Percentiles rank a stretch among this genome's conserved stretches.
Conservation (phyloP, 2,888 invertebrate genomes). For the Platypus cylindrus region DNA sequence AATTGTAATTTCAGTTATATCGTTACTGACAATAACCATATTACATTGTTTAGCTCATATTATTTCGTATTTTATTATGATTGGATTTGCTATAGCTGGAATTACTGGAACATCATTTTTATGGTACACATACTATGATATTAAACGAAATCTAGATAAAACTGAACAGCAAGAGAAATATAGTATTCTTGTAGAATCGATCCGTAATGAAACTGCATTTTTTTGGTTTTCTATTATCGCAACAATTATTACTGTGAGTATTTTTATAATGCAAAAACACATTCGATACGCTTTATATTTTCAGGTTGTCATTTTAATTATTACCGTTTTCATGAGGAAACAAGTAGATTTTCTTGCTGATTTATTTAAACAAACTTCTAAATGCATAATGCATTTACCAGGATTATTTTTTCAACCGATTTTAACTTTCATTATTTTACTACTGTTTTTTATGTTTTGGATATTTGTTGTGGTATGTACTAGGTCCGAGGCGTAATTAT, state of each 20-base stretch:
- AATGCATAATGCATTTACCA: constrained; percentile 74
- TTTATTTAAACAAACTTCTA: constrained; percentile 80
- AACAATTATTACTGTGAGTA: constrained; percentile 71
- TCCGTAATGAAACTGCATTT: constrained; percentile 77
- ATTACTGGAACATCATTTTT: constrained; percentile 65
- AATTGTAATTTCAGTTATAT: constrained; percentile 56
- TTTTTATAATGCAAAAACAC: constrained; percentile 1
- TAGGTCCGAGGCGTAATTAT: not conserved
- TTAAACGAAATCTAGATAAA: constrained; percentile 51
- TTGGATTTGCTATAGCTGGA: constrained; percentile 61
- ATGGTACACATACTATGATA: constrained; percentile 81
- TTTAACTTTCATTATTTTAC: constrained; percentile 66
- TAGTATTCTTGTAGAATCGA: constrained; percentile 56
- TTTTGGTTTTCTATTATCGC: constrained; percentile 74
- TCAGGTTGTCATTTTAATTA: constrained; percentile 57
- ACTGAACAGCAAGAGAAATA: constrained; percentile 30
- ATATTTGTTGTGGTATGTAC: constrained; percentile 63
- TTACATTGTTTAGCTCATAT: constrained; percentile 72
- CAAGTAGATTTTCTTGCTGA: constrained; percentile 71
- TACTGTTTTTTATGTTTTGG: constrained; percentile 78
- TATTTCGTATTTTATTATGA: constrained; percentile 81
- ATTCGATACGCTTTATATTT: constrained; percentile 20
- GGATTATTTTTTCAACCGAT: constrained; percentile 74
- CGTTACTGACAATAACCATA: constrained; percentile 68
- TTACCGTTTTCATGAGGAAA: constrained; percentile 65